Base-by-base conservation (phyloP, 2,113 vertebrate species). In the Sterna hirundo region DNA sequence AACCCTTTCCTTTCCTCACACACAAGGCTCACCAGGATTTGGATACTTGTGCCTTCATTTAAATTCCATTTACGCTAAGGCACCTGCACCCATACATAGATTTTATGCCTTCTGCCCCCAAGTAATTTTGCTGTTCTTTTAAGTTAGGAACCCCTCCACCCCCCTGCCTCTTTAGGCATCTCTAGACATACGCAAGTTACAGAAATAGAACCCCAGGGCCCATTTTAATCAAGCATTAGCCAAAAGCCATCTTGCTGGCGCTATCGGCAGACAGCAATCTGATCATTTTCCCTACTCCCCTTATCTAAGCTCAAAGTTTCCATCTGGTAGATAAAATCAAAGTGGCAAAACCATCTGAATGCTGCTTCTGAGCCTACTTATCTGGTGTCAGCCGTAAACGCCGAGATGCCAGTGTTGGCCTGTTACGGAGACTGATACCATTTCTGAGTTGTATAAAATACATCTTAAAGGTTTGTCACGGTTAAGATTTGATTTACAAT, bases 281-380 rank as follows among this genome's bases (percentile, higher is more conserved):
- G 15, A 64, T 46, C 20, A 10, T 32, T 54, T 54, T 75, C 18
- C 29, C 34, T 12, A 10, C 29, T 47, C 27, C 11, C 20, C 74
- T 52, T 25, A 64, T 11, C 34, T 36, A 22, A 25, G 71, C 40
- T 66, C 42, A 49, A 47, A 76, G 11, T 52, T 30, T 58, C 49
- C 32, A 42, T 25, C 61, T 47, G 20, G 52, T n/a, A 88, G 61
- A 66, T 29, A 61, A 87, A 74, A 81, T 23, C 13, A 4, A 34
- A 0, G 6, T 10, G 12, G 32, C 30, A 46, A 57, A 54, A 4
- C 4, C 1, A 38, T 32, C 1, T 4, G 34, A 71, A 25, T 23
- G 42, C 16, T 76, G 15, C 7, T 46, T 65, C 11, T 32, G 36
- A 40, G 44, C 34, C 6, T 49, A 34, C 38, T 62, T 42, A 30